phyloP scores from a whole-genome alignment of 2,888 invertebrate species.

The Ormyrus rosae region DNA sequence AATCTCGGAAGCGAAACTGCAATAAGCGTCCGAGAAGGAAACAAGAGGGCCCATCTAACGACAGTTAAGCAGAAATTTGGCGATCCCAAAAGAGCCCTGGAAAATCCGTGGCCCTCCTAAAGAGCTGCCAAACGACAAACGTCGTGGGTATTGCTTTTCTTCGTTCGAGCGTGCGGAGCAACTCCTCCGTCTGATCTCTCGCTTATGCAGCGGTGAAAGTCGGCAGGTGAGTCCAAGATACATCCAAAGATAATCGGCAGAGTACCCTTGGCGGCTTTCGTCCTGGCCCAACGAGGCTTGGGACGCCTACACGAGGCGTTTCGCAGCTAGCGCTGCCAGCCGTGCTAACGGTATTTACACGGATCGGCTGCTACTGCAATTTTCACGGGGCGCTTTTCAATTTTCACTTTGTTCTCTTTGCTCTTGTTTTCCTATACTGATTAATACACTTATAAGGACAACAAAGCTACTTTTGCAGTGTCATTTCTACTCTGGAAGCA shows the following conservation, averaged over 20 bases:
- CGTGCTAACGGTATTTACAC: slow-evolving; percentile 38
- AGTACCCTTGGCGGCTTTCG: slow-evolving; percentile 27
- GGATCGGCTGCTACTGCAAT: not conserved
- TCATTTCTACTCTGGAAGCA: slow-evolving; percentile 6
- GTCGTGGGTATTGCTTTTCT: not conserved
- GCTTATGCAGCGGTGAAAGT: slow-evolving; percentile 72
- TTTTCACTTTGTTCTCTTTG: slow-evolving; percentile 1
- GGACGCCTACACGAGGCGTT: not conserved
- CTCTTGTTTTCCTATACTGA: not conserved
- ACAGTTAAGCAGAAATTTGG: too few relatives aligned
- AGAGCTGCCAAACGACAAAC: too few relatives aligned
- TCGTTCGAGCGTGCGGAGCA: not conserved
- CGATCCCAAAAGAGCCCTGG: too few relatives aligned
- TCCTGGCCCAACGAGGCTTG: slow-evolving; percentile 11
- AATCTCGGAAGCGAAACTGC: too few relatives aligned
- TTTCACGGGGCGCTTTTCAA: not conserved
- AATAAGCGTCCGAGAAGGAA: too few relatives aligned
- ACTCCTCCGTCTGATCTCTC: slow-evolving; percentile 16
- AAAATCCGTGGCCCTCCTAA: too few relatives aligned
- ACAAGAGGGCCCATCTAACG: too few relatives aligned
- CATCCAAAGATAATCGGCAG: not conserved
- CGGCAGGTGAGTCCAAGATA: slow-evolving; percentile 60
- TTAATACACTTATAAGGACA: slow-evolving; percentile 7
- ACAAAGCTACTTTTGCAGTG: slow-evolving; percentile 18
- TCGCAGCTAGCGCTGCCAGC: not conserved